These are phyloP conservation scores for Takifugu flavidus DNA, from an alignment of 2,113 vertebrate species.

Conservation along the genomic window DNA sequence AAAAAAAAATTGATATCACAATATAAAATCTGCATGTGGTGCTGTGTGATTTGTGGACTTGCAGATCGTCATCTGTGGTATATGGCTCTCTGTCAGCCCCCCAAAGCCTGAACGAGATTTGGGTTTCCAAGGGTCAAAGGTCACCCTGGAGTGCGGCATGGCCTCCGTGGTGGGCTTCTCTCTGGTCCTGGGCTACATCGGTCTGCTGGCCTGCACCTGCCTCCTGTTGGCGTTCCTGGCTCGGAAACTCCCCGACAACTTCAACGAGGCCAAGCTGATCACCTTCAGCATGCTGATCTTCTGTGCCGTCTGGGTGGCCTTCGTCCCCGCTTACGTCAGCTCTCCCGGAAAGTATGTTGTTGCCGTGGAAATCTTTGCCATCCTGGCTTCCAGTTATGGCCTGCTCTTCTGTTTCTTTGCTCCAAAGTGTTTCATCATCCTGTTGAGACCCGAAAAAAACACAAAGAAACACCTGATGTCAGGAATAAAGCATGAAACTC, in stretches of 20 bases:
- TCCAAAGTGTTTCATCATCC: conserved; percentile 18
- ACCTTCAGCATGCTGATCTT: conserved; percentile 80
- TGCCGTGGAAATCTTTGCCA: conserved; percentile 73
- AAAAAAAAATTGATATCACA: background rate
- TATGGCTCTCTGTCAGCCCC: conserved; percentile 68
- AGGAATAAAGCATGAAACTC: too few relatives aligned
- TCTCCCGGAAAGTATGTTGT: conserved; percentile 70
- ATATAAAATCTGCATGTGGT: conserved; percentile 62
- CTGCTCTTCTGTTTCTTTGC: conserved; percentile 68
- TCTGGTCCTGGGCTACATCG: conserved; percentile 71
- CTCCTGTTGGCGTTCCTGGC: conserved; percentile 72
- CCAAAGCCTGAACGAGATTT: conserved; percentile 55
- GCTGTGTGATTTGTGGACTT: conserved; percentile 69
- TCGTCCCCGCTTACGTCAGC: conserved; percentile 73
- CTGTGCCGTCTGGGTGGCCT: conserved; percentile 71
- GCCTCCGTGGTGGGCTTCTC: conserved; percentile 63
- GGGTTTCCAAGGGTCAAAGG: conserved; percentile 54
- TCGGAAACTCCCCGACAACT: conserved; percentile 70
- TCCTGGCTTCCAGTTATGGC: conserved; percentile 69
- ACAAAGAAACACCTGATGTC: too few relatives aligned
- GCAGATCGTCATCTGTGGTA: conserved; percentile 66
- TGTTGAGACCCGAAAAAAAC: too few relatives aligned
- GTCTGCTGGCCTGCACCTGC: conserved; percentile 64
- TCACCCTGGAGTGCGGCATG: conserved; percentile 65
- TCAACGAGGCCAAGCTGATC: conserved; percentile 68